Evolutionary conservation across 2,797 vertebrate species (phyloP), one percentile per base, ranked within the genome.

Genomic region (Enteromius anoplus): DNA sequence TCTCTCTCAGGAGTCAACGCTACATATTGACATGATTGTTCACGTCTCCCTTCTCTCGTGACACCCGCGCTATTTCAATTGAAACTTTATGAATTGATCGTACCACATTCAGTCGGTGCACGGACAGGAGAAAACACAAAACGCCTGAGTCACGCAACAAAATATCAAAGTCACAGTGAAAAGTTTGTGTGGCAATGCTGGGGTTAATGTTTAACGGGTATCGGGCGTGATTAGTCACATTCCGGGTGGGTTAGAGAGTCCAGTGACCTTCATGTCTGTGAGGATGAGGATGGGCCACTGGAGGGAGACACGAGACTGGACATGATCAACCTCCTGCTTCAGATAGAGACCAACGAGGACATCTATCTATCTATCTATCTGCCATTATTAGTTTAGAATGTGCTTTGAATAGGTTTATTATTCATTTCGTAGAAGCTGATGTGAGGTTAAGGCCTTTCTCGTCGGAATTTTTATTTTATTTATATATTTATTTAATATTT

Each of bases 251-350:
- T n/a, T 3, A 9, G 9, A 73, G 19, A 34, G 47, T 34, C 3
- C 47, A 73, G 5, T n/a, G 49, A 14, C 47, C 47, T 19, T 19
- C 45, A 32, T 21, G 47, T 32, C 47, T 19, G 70, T 34, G 70
- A 53, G 17, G 70, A 53, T 34, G 17, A 51, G 32, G 29, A 37
- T 4, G 21, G 11, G 58, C 72, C 72, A 75, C 72, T 75, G 72
- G 72, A 75, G 72, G 72, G 72, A 75, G 72, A 75, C 51, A 55
- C 10, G 2, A 40, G 10, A 55, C 72, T 55, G 49, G 29, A 75
- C 32, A 75, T 14, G 29, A n/a, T 23, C 34, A 64, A 15, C 62
- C 55, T 55, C 53, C 47, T 15, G 45, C 15, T 51, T 51, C 17
- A 51, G 49, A 51, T 2, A 19, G 49, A 51, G 17, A 51, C 15